Percentiles rank a stretch among this genome's conserved stretches.
phyloP scores from a whole-genome alignment of 2,888 invertebrate genomes.

The Hyalella azteca region DNA sequence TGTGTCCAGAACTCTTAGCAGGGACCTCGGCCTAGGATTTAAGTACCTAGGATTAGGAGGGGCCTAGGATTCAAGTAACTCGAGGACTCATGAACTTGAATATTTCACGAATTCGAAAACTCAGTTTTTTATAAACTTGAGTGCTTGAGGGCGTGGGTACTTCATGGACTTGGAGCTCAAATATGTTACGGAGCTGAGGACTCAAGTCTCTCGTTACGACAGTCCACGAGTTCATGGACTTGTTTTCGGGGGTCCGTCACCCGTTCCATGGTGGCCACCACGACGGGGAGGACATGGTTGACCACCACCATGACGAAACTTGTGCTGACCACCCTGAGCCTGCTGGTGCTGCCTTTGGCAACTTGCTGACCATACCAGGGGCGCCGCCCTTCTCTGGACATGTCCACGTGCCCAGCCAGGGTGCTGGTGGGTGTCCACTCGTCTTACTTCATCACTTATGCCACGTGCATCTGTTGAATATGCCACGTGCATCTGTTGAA shows the following conservation, averaged over 20 bases:
- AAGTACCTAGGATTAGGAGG: no score
- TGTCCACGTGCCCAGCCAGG: neutral
- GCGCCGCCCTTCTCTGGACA: neutral
- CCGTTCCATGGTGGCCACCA: conserved; percentile 35
- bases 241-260: conserved; percentile 38
- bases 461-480: neutral
- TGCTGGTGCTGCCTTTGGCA: neutral
- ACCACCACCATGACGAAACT: conserved; percentile 19
- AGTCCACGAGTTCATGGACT: conserved; percentile 36
- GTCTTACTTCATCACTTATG: neutral
- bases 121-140: no score
- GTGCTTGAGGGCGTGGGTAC: no score
- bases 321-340: neutral
- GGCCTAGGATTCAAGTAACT: no score
- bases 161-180: no score
- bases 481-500: neutral
- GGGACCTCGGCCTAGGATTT: no score
- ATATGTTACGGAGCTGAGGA: no score
- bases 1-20: no score
- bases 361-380: neutral
- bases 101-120: no score
- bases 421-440: conserved; percentile 1
- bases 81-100: no score
- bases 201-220: no score
- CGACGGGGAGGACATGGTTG: conserved; percentile 9